Evolutionary conservation across 2,888 invertebrate genomes (phyloP), one percentile per base, ranked within the genome.

Genomic region (Leptinotarsa haldemani): DNA sequence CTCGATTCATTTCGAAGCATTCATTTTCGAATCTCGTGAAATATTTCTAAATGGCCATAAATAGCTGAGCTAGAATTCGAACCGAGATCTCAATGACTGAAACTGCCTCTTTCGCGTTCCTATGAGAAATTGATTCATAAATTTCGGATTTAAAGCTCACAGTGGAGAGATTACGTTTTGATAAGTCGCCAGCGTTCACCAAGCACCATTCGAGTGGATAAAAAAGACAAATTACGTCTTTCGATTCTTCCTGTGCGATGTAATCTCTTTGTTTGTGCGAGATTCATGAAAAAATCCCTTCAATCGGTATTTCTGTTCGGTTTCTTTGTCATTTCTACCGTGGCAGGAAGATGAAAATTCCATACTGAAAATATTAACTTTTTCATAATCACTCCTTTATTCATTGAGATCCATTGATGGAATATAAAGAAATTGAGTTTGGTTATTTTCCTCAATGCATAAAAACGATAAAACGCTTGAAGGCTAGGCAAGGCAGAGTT

Each of bases 41-140:
- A 30, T 40, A 61, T 30, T 61, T n/a, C n/a, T 40, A 40, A 40
- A n/a, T 13, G 40, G 40, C 40, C 15, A 40, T 61, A 61, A 61
- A 61, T 40, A 30, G n/a, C 61, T 5, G n/a, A 61, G 40, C 16
- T 61, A 16, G 40, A 40, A 40, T 61, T 30, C 30, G 40, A 30
- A n/a, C 61, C 16, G 61, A 30, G 61, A 30, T 61, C 40, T 61
- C 61, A 61, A 30, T 30, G 61, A 40, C 61, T 30, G 3, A 30
- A 61, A 61, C 61, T 61, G 30, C 61, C 61, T 40, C 61, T 40
- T 25, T 40, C 61, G 61, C 30, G 25, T 30, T 61, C n/a, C 5
- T n/a, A 61, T 40, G 61, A 61, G 61, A 61, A 61, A 61, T 61
- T 18, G 61, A 61, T 61, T 61, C 61, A 61, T 61, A 61, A 61